phyloP scores from a whole-genome alignment of 2,797 vertebrate genomes.

The Adelosebastes latens region DNA sequence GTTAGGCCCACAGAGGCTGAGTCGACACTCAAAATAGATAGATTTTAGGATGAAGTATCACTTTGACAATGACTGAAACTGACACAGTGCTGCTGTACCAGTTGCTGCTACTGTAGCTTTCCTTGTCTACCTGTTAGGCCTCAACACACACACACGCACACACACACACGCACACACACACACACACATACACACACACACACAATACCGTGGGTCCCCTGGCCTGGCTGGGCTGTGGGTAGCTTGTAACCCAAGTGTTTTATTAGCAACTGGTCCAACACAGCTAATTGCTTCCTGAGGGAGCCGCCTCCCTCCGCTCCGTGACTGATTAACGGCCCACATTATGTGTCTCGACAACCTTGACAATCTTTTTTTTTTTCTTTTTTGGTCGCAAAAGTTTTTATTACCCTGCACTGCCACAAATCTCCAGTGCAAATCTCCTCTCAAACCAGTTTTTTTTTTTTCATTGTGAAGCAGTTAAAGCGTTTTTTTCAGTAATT shows the following conservation, averaged over 20 bases:
- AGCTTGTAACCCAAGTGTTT: constrained; percentile 82
- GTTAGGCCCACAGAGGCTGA: not conserved
- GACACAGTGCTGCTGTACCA: constrained; percentile 15
- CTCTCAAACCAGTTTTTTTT: constrained; percentile 34
- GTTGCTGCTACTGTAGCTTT: constrained; percentile 58
- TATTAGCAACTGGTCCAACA: constrained; percentile 82
- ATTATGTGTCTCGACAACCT: constrained; percentile 78
- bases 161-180: constrained; percentile 28
- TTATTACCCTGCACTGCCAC: constrained; percentile 71
- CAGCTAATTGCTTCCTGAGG: constrained; percentile 87
- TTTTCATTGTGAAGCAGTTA: constrained; percentile 32
- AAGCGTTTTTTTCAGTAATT: constrained; percentile 42
- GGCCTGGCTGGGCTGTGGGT: constrained; percentile 67
- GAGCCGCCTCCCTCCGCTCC: constrained; percentile 73
- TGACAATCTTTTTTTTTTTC: constrained; percentile 65
- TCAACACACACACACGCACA: not conserved
- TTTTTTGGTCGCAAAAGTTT: constrained; percentile 67
- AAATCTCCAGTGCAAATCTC: constrained; percentile 72
- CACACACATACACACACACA: constrained; percentile 28
- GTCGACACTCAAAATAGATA: not conserved
- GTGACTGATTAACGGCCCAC: constrained; percentile 77
- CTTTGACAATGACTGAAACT: constrained; percentile 6
- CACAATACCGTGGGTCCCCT: constrained; percentile 46
- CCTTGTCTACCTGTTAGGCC: constrained; percentile 43
- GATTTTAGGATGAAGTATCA: not conserved